Evolutionary conservation across 2,113 vertebrate species (phyloP), one percentile per base, ranked within the genome.

Genomic region (Pomatorhinus ruficollis): DNA sequence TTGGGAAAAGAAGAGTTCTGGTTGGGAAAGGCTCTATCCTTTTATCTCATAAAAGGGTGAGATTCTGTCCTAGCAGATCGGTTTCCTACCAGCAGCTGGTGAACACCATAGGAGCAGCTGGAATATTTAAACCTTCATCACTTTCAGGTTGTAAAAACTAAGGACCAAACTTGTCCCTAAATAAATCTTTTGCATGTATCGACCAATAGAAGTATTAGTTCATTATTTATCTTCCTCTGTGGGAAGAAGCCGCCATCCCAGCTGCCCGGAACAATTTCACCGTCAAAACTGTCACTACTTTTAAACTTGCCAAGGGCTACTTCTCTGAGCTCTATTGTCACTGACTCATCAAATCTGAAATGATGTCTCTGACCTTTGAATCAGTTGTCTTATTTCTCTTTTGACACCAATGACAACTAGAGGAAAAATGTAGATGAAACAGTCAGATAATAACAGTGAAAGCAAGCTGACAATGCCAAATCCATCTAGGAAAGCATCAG

Each of bases 311-410:
- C 49, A 69, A 47, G 5, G 50, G 84, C 59, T 82, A 95, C 65
- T 84, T 87, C 78, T 83, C 87, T 15, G 10, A 95, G 93, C 69
- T 56, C 63, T 75, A 22, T 76, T 93, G 94, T 93, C 90, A 95
- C 92, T 95, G 92, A 96, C 87, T 96, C 95, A 96, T 96, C 95
- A 97, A 45, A 96, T 92, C 42, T 86, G 79, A 96, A 90, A 95
- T 80, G 92, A 93, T 75, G 95, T 81, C 93, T 90, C 85, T 96
- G 95, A 97, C 94, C 96, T 97, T 94, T 92, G 95, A 94, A 93
- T 94, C 85, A 88, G 92, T 96, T 90, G 92, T 90, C 90, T 93
- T 91, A 88, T 83, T 94, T 91, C 71, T 96, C 88, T 96, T 95
- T 80, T 92, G 93, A 96, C 90, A 96, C 71, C 92, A 90, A 75